phyloP scores from a whole-genome alignment of 1,140 invertebrate species.

The Panulirus ornatus region DNA sequence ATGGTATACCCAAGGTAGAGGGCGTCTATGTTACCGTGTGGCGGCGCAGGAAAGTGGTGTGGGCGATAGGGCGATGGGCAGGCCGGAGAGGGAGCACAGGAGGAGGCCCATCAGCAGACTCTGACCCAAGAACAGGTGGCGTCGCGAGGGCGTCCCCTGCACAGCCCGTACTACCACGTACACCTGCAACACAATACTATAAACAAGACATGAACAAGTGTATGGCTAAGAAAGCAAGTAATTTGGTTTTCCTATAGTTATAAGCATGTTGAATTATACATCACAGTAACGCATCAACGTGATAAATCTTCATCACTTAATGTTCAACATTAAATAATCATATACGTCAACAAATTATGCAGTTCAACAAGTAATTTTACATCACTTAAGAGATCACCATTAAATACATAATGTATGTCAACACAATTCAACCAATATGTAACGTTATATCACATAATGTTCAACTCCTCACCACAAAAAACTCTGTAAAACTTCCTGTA shows the following conservation, averaged over 20 bases:
- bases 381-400: too few relatives aligned
- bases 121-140: constrained; percentile 94
- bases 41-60: constrained; percentile 89
- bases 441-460: too few relatives aligned
- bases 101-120: constrained; percentile 93
- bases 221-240: background rate
- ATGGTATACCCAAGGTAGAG: too few relatives aligned
- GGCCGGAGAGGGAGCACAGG: constrained; percentile 87
- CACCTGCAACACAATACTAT: constrained; percentile 76
- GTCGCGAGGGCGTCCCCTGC: constrained; percentile 88
- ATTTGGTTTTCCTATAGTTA: background rate
- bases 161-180: constrained; percentile 93
- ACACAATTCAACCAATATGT: too few relatives aligned
- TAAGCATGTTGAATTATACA: background rate
- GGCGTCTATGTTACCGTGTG: too few relatives aligned
- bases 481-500: too few relatives aligned
- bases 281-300: background rate
- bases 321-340: background rate
- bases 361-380: background rate
- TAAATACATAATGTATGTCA: too few relatives aligned
- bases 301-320: background rate
- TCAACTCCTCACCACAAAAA: too few relatives aligned
- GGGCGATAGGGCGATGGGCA: constrained; percentile 88
- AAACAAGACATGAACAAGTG: background rate
- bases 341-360: background rate